These are phyloP conservation scores for Himalopsyche tibetana DNA, from an alignment of 2,888 invertebrate species.

Conservation along the genomic window DNA sequence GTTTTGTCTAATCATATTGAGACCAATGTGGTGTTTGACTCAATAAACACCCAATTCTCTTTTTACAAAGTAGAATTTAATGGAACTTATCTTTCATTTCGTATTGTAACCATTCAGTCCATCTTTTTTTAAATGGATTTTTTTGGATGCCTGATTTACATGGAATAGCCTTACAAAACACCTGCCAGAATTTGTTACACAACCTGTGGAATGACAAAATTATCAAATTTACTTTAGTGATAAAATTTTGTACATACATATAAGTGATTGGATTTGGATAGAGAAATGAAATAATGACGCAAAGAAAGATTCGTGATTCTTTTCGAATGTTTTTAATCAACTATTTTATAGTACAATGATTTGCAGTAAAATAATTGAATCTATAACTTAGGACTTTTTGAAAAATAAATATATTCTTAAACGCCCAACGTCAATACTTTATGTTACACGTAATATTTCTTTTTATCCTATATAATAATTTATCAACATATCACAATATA, in stretches of 20 bases:
- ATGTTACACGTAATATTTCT: background rate
- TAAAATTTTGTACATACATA: background rate
- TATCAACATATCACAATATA: slow-evolving; percentile 49
- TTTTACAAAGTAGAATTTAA: no score
- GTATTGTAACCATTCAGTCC: no score
- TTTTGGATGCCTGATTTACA: no score
- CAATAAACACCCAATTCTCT: no score
- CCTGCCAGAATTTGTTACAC: no score
- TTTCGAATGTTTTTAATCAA: slow-evolving; percentile 35
- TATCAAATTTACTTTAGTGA: background rate
- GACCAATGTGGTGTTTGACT: no score
- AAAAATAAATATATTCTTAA: slow-evolving; percentile 16
- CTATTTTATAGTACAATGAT: slow-evolving; percentile 36
- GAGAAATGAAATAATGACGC: no score
- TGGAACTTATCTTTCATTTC: no score
- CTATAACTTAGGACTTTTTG: background rate
- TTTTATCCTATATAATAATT: slow-evolving; percentile 9
- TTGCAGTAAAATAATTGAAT: slow-evolving; percentile 45
- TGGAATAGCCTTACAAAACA: no score
- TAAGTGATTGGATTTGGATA: no score
- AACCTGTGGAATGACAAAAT: background rate
- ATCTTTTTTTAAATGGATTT: no score
- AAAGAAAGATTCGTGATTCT: background rate
- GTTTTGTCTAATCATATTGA: no score
- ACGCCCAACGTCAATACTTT: background rate